These are phyloP conservation scores for Gymnorhina tibicen DNA, from an alignment of 2,113 vertebrate species.

Conservation along the genomic window DNA sequence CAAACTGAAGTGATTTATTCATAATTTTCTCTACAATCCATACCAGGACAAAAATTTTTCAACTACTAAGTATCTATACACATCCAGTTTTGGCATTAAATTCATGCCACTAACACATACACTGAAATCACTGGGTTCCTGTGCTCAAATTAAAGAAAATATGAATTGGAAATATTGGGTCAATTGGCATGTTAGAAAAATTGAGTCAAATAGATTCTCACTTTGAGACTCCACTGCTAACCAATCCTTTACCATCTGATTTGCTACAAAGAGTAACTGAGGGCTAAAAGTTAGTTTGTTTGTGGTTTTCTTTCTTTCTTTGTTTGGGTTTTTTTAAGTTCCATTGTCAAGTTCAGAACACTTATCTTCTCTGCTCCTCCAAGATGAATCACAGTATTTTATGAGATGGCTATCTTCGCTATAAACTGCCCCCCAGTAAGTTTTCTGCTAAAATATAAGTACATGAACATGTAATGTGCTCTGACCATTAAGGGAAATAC, in stretches of 20 bases:
- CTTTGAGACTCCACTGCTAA: not conserved
- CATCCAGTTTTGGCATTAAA: not conserved
- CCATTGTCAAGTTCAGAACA: not conserved
- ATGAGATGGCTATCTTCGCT: not conserved
- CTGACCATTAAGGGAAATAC: not conserved
- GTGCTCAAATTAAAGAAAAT: not conserved
- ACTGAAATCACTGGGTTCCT: not conserved
- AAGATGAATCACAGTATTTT: not conserved
- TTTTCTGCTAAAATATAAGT: not conserved
- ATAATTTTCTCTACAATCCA: not conserved
- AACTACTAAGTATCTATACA: not conserved
- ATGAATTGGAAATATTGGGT: not conserved
- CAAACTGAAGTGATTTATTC: not conserved
- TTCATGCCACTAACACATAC: not conserved
- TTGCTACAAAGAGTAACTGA: not conserved
- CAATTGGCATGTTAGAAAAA: not conserved
- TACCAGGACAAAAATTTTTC: not conserved
- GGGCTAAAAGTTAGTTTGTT: not conserved
- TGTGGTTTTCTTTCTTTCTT: not conserved
- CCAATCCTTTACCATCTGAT: not conserved
- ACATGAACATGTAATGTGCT: not conserved
- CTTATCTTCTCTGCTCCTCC: not conserved
- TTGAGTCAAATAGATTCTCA: not conserved
- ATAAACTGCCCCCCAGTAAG: not conserved
- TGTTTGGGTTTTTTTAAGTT: not conserved